Percentiles rank a stretch among this genome's conserved stretches.
Conservation (phyloP, 2,888 invertebrate species). For the Coleophora flavipennella region DNA sequence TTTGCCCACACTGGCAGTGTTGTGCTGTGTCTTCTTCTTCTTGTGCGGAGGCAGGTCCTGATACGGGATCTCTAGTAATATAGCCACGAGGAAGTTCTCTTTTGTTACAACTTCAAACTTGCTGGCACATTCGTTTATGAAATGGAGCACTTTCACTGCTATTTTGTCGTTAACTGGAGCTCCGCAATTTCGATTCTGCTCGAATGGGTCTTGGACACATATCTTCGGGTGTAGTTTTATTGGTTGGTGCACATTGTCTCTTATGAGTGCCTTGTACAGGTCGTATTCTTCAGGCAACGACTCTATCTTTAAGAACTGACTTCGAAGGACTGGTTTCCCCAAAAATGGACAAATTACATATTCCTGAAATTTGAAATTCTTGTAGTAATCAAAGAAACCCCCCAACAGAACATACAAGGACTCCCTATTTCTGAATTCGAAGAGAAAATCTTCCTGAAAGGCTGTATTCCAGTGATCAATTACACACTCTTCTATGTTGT, state of each 20-base stretch:
- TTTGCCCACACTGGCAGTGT: neutral
- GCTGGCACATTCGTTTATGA: conserved; percentile 10
- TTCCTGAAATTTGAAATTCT: conserved; percentile 20
- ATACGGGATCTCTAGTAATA: no score
- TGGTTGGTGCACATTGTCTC: conserved; percentile 4
- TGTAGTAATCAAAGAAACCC: conserved; percentile 32
- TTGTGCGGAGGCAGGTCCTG: no score
- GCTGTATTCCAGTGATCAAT: conserved; percentile 71
- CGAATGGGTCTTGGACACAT: conserved; percentile 27
- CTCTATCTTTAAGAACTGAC: conserved; percentile 9
- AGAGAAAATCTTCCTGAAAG: conserved; percentile 34
- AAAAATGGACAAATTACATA: conserved; percentile 21
- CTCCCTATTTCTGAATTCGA: conserved; percentile 9
- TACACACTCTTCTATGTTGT: conserved; percentile 18
- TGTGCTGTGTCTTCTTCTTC: neutral
- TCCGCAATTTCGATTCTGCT: conserved; percentile 24
- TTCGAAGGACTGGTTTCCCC: conserved; percentile 15
- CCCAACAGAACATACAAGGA: conserved; percentile 25
- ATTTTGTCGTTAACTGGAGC: conserved; percentile 17
- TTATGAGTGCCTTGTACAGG: conserved; percentile 18
- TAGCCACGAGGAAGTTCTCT: conserved; percentile 3
- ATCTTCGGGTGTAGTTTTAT: conserved; percentile 16
- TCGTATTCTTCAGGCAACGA: conserved; percentile 16
- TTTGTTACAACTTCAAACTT: conserved; percentile 11
- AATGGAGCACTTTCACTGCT: conserved; percentile 7